Evolutionary conservation across 2,113 vertebrate species (phyloP).

Genomic region (Tychaedon coryphoeus): DNA sequence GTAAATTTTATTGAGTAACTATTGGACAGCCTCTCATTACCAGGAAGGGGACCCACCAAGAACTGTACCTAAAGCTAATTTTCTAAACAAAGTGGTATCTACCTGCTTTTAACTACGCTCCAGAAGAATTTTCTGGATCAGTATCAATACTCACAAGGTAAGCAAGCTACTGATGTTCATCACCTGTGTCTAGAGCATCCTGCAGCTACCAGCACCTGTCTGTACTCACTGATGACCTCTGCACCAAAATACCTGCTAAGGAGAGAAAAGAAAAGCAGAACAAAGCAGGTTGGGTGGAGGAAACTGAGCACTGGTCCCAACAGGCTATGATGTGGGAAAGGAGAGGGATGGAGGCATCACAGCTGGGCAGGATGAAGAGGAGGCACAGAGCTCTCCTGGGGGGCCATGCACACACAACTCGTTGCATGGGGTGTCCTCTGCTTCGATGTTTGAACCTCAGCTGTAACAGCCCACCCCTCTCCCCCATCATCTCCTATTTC

Average conservation of each 20-base stretch:
- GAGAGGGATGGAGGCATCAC: not conserved
- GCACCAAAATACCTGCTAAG: not conserved
- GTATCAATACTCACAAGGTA: not conserved
- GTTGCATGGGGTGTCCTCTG: not conserved
- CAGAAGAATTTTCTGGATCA: not conserved
- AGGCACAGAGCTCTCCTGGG: not conserved
- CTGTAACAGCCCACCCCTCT: not conserved
- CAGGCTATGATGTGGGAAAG: fast-evolving
- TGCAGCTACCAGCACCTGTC: not conserved
- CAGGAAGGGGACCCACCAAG: not conserved
- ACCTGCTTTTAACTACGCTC: not conserved
- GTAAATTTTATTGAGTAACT: not conserved
- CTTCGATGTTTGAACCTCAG: fast-evolving
- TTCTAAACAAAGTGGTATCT: not conserved
- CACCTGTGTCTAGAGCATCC: not conserved
- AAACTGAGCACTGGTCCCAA: fast-evolving
- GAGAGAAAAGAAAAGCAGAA: not conserved
- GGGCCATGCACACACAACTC: not conserved
- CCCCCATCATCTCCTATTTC: not conserved
- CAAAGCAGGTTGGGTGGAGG: not conserved
- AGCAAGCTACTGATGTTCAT: not conserved
- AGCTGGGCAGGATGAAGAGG: fast-evolving
- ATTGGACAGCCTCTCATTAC: not conserved
- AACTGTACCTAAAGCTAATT: not conserved
- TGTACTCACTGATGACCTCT: not conserved